Percentiles rank a stretch among this genome's conserved stretches.
Evolutionary conservation across 1,140 invertebrate genomes (phyloP).

Genomic region (Megalopta genalis): DNA sequence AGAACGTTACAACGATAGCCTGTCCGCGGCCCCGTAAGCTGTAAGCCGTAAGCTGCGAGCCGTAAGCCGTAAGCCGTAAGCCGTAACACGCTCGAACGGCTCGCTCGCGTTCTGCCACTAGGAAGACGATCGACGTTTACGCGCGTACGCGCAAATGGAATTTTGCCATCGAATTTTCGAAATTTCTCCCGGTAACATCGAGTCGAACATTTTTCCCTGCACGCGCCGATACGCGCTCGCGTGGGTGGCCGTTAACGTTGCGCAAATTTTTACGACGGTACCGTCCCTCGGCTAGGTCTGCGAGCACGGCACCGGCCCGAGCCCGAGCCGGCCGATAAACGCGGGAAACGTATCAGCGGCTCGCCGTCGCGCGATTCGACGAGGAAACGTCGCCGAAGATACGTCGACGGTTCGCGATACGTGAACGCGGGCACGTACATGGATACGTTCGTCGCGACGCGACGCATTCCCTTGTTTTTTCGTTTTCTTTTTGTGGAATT

Average conservation of each 20-base stretch:
- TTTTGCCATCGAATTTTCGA: not conserved
- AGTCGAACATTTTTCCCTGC: slow-evolving; percentile 33
- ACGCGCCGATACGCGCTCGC: slow-evolving; percentile 38
- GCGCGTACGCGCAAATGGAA: too few species aligned
- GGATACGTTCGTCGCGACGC: too few species aligned
- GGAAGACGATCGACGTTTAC: too few species aligned
- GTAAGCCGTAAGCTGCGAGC: too few species aligned
- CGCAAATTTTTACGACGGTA: slow-evolving; percentile 33
- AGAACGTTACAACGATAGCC: too few species aligned
- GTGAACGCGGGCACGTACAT: slow-evolving; percentile 17
- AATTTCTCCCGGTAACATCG: not conserved
- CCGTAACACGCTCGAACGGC: too few species aligned
- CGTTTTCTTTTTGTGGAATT: not conserved
- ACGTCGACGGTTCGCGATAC: slow-evolving; percentile 1
- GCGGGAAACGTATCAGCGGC: slow-evolving; percentile 3
- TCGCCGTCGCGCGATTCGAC: slow-evolving; percentile 42
- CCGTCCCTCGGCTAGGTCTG: too few species aligned
- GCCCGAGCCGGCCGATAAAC: slow-evolving; percentile 13
- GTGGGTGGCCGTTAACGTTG: slow-evolving; percentile 22
- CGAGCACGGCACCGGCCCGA: not conserved
- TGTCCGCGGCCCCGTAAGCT: too few species aligned
- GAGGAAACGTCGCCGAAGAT: slow-evolving; percentile 32
- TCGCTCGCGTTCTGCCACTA: too few species aligned
- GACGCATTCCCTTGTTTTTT: not conserved
- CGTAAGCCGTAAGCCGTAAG: too few species aligned